phyloP scores from a whole-genome alignment of 2,113 vertebrate genomes.

The Monarcha castaneiventris region DNA sequence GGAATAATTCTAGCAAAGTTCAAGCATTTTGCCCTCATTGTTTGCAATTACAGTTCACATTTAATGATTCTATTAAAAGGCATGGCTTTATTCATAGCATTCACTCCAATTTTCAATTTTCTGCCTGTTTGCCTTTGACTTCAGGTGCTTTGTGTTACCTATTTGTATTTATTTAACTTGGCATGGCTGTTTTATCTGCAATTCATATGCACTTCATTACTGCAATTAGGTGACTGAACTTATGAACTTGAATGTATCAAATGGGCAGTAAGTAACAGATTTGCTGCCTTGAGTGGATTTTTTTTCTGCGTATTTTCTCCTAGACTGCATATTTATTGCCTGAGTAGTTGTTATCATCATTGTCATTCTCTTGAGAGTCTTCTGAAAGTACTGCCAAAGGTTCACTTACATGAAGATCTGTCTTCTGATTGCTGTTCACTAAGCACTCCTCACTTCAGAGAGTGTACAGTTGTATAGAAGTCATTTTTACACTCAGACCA shows the following conservation, averaged over 20 bases:
- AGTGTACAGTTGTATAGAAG: not conserved
- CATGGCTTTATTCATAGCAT: not conserved
- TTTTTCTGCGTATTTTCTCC: not conserved
- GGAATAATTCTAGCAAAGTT: not conserved
- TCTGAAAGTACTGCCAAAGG: not conserved
- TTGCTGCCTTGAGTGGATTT: not conserved
- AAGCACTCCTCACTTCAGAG: not conserved
- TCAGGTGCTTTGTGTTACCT: not conserved
- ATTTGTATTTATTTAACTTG: not conserved
- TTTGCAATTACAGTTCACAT: not conserved
- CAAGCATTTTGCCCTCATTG: not conserved
- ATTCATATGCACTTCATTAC: not conserved
- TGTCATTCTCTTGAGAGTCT: not conserved
- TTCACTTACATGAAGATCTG: not conserved
- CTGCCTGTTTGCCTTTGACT: not conserved
- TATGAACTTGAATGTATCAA: not conserved
- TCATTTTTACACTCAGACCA: not conserved
- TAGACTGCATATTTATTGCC: not conserved
- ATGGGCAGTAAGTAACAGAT: not conserved
- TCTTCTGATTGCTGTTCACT: not conserved
- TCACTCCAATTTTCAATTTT: not conserved
- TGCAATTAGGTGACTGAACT: not conserved
- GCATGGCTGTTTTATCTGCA: not conserved
- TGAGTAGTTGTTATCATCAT: not conserved
- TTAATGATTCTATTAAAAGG: not conserved